Conservation (phyloP, 1,140 invertebrate species). For the Drepana arcuata region DNA sequence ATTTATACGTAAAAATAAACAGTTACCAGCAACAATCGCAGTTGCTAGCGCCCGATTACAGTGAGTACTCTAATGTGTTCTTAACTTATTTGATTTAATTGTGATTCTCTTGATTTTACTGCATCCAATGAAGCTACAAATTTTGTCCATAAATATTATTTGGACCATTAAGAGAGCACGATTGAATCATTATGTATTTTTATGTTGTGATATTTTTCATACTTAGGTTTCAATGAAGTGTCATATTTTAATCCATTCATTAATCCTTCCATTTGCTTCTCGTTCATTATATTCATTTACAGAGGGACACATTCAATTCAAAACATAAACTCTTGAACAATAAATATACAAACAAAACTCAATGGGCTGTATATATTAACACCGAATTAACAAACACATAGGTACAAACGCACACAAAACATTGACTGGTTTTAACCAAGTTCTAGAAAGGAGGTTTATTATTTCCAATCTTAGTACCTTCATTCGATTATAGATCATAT, state of each 20-base stretch:
- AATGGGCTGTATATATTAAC: too few species aligned
- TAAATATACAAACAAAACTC: background rate
- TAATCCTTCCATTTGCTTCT: conserved; percentile 14
- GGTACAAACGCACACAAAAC: too few species aligned
- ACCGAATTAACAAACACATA: too few species aligned
- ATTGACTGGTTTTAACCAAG: too few species aligned
- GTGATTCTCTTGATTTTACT: conserved; percentile 40
- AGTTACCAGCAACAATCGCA: conserved; percentile 62
- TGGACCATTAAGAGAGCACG: conserved; percentile 4
- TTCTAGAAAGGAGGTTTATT: too few species aligned
- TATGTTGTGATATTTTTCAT: conserved; percentile 8
- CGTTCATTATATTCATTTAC: conserved; percentile 6
- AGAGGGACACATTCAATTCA: conserved; percentile 4
- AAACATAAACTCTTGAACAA: background rate
- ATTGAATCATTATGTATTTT: conserved; percentile 6
- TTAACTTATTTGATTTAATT: conserved; percentile 34
- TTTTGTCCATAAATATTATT: too few species aligned
- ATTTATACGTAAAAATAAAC: conserved; percentile 70
- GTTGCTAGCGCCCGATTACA: conserved; percentile 56
- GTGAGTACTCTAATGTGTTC: conserved; percentile 56
- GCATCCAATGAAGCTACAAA: conserved; percentile 1
- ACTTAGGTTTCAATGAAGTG: conserved; percentile 7
- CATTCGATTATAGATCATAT: too few species aligned
- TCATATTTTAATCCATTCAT: conserved; percentile 16
- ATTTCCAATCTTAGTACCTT: too few species aligned